A percentile compares a stretch with the other conserved stretches of the same genome.
Conservation (phyloP, 2,797 vertebrate species). For the Gymnoscopelus microlampas region DNA sequence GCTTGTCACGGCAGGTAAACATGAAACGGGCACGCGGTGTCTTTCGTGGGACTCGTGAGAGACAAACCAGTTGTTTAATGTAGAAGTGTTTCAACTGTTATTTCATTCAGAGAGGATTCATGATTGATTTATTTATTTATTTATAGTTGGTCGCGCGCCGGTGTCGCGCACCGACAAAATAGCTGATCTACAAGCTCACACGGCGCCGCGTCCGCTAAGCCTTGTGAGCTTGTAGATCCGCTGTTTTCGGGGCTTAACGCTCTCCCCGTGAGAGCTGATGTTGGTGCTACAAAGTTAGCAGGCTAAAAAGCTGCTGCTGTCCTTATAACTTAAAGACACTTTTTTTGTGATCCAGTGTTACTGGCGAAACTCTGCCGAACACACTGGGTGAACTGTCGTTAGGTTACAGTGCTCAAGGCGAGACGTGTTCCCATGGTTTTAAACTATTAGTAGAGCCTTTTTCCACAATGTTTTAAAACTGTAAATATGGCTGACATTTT, state of each 20-base stretch:
- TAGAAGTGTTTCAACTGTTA: neutral
- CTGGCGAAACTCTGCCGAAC: neutral
- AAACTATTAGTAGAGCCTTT: conserved; percentile 1
- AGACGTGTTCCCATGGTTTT: no score
- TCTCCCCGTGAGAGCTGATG: conserved; percentile 8
- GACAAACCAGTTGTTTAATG: neutral
- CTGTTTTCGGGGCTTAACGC: no score
- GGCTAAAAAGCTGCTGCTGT: conserved; percentile 27
- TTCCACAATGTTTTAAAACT: conserved; percentile 63
- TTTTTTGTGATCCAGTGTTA: conserved; percentile 12
- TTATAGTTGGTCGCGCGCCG: no score
- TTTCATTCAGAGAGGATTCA: no score
- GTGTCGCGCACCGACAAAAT: no score
- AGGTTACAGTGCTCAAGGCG: neutral
- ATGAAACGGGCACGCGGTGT: neutral
- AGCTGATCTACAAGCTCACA: no score
- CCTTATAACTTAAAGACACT: conserved; percentile 24
- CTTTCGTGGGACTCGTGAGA: neutral
- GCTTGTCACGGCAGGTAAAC: conserved; percentile 75
- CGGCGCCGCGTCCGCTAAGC: neutral
- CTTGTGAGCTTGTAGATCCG: conserved; percentile 18
- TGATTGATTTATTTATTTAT: no score
- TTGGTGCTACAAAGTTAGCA: conserved; percentile 66
- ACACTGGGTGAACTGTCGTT: neutral
- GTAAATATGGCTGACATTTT: conserved; percentile 88